Evolutionary conservation across 23 tunicate species (phyloP), one percentile per base, ranked within the genome.

Genomic region (Botrylloides violaceus): DNA sequence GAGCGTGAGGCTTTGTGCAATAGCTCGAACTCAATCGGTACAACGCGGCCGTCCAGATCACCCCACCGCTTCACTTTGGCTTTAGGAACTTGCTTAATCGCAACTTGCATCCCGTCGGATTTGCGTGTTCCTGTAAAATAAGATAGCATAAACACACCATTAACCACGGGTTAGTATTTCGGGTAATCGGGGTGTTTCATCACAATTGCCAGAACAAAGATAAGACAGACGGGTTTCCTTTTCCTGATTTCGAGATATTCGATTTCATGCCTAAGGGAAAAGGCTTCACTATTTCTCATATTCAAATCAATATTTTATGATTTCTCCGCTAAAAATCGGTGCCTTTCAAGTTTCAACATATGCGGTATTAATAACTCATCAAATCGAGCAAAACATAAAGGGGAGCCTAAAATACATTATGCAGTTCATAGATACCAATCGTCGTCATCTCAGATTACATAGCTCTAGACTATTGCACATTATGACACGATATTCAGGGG

Each of bases 61-160:
- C 94, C 94, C 98, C 98, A 93, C 53, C 98, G 59, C 68, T 86
- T 86, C 1, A 93, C 98, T 59, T 85, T 85, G 2, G 79, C 83
- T 55, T 77, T 84, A 12, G 94, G 88, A 20, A 86, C 89, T 81
- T 90, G 85, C 70, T 93, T 93, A 65, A 93, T 86, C 3, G 98
- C 98, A 2, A 93, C 98, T 73, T 93, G 80, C 2, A 81, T 77
- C 29, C 81, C 81, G 64, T 93, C 98, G n/a, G 80, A 61, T 59
- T 76, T 79, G 28, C 98, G 66, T 20, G 85, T 83, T 26, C 90
- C 97, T 90, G 79, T 18, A 78, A 75, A 48, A 73, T 29, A 25
- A 22, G 33, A 32, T 24, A 32, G 53, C 15, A 43, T 43, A 43
- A 15, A 43, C 15, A 15, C 53, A 43, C 15, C 15, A 43, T 43